A percentile compares a stretch with the other conserved stretches of the same genome.
Evolutionary conservation across 2,113 vertebrate genomes (phyloP).

Genomic region (Tupaia chinensis): DNA sequence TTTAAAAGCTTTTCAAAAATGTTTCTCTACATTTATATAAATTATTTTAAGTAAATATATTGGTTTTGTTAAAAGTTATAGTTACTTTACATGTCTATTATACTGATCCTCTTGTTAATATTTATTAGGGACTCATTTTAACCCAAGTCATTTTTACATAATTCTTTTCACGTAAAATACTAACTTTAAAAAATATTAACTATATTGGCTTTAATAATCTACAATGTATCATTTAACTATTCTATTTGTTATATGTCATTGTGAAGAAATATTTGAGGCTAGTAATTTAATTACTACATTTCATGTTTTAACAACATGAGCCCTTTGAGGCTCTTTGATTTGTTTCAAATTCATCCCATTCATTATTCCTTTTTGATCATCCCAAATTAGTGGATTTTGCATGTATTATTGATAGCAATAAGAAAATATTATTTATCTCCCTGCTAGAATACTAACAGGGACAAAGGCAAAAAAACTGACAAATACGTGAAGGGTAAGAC

Average conservation of each 20-base stretch:
- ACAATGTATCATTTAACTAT: background rate
- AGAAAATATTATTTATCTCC: background rate
- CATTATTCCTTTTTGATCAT: background rate
- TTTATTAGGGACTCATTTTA: background rate
- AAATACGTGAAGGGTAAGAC: background rate
- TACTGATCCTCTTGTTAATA: background rate
- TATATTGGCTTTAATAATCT: conserved; percentile 29
- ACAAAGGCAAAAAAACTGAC: background rate
- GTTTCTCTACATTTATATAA: background rate
- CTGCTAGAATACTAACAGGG: background rate
- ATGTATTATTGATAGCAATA: background rate
- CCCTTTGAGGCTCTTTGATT: background rate
- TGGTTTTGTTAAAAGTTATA: background rate
- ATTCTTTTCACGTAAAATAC: conserved; percentile 19
- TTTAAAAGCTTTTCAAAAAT: conserved; percentile 25
- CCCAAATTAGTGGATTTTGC: background rate
- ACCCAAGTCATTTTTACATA: background rate
- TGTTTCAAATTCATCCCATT: background rate
- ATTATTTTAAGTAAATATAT: background rate
- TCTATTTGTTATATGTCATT: background rate
- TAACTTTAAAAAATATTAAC: background rate
- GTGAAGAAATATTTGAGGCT: background rate
- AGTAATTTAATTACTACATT: conserved; percentile 19
- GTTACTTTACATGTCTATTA: background rate
- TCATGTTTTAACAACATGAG: background rate